Conservation (phyloP, 2,797 vertebrate species). For the Calcarius lapponicus region DNA sequence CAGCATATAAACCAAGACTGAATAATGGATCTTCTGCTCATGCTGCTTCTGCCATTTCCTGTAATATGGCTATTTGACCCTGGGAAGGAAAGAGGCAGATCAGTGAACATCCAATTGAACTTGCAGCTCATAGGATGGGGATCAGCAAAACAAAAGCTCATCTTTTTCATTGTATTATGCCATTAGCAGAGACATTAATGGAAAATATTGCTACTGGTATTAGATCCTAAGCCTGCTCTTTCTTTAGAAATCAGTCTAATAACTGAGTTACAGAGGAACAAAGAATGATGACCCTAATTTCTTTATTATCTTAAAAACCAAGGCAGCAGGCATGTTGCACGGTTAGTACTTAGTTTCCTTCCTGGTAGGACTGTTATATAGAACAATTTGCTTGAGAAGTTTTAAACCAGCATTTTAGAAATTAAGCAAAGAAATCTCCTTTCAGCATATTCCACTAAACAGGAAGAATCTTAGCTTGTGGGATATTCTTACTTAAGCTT, state of each 20-base stretch:
- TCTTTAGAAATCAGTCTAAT: not conserved
- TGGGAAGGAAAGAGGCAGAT: not conserved
- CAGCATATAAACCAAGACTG: not conserved
- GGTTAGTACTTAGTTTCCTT: not conserved
- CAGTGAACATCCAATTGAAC: not conserved
- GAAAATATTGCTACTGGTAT: not conserved
- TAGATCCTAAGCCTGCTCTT: not conserved
- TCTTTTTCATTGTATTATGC: not conserved
- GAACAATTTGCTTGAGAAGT: not conserved
- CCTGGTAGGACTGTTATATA: not conserved
- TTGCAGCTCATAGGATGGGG: not conserved
- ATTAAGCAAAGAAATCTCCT: not conserved
- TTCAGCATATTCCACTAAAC: not conserved
- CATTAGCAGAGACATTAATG: not conserved
- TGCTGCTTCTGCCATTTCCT: not conserved
- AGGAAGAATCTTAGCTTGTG: not conserved
- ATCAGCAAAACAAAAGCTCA: not conserved
- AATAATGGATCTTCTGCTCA: not conserved
- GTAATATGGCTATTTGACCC: not conserved
- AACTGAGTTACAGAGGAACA: not conserved
- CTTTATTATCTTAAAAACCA: not conserved
- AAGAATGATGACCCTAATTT: not conserved
- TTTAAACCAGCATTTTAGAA: not conserved
- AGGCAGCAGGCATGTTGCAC: not conserved
- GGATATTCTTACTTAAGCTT: not conserved